Evolutionary conservation across 2,797 vertebrate genomes (phyloP).

Genomic region (Balearica regulorum): DNA sequence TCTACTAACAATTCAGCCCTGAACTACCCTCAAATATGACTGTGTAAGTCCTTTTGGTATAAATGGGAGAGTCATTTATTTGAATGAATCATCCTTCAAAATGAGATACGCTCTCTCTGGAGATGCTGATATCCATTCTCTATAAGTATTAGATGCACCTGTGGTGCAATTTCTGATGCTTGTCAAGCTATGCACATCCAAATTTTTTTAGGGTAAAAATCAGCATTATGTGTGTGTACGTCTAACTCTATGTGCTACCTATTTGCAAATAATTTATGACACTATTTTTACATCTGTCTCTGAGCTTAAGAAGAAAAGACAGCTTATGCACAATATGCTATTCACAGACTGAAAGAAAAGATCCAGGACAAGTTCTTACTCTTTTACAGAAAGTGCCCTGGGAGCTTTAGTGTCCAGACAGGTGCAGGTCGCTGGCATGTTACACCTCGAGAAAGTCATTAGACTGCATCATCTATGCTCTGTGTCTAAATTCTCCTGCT

Average conservation of each 20-base stretch:
- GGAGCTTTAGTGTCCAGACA: background rate
- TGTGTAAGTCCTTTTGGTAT: background rate
- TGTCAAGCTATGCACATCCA: background rate
- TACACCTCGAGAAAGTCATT: background rate
- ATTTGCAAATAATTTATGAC: background rate
- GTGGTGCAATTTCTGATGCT: background rate
- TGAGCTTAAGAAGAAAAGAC: background rate
- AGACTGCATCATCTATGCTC: background rate
- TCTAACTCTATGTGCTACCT: background rate
- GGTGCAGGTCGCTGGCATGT: background rate
- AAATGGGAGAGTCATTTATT: background rate
- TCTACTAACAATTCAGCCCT: background rate
- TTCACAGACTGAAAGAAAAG: background rate
- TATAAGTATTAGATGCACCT: background rate
- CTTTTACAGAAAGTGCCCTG: background rate
- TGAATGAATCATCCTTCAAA: background rate
- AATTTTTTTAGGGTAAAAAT: background rate
- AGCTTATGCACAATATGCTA: background rate
- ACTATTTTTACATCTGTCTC: background rate
- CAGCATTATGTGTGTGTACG: too few species aligned
- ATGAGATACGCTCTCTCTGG: background rate
- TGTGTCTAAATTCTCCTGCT: background rate
- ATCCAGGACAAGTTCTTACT: background rate
- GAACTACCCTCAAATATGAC: background rate
- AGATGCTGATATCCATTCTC: background rate